Percentiles rank a stretch among this genome's conserved stretches.
Conservation (phyloP, 2,797 vertebrate genomes). For the Octomys mimax region DNA sequence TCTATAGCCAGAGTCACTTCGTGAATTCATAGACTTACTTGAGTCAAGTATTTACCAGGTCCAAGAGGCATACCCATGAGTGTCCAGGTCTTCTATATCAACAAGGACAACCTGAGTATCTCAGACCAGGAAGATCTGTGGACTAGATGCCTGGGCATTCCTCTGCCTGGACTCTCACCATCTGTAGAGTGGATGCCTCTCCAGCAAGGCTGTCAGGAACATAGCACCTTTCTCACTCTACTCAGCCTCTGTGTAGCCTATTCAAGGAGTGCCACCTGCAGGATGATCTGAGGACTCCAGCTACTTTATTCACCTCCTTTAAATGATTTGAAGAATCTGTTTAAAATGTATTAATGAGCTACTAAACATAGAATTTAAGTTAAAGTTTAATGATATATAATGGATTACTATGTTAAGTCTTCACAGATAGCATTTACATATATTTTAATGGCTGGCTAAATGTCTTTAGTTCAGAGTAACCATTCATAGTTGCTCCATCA, state of each 20-base stretch:
- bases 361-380: constrained; percentile 35
- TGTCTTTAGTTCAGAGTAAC: neutral
- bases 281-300: constrained; percentile 61
- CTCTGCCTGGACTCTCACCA: neutral
- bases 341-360: constrained; percentile 56
- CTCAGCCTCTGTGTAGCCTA: neutral
- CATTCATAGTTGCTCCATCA: neutral
- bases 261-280: constrained; percentile 80
- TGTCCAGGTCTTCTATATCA: neutral
- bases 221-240: neutral
- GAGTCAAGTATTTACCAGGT: neutral
- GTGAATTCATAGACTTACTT: constrained; percentile 2
- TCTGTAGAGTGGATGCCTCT: neutral
- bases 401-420: neutral
- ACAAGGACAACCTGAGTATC: neutral
- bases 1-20: neutral
- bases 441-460: constrained; percentile 14
- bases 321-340: constrained; percentile 33
- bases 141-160: neutral
- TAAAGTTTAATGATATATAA: neutral
- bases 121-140: neutral
- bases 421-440: constrained; percentile 6
- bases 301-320: neutral
- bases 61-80: neutral
- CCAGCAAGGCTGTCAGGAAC: neutral